These are phyloP conservation scores for Penaeus monodon DNA, from an alignment of 2,888 invertebrate species.

Conservation along the genomic window DNA sequence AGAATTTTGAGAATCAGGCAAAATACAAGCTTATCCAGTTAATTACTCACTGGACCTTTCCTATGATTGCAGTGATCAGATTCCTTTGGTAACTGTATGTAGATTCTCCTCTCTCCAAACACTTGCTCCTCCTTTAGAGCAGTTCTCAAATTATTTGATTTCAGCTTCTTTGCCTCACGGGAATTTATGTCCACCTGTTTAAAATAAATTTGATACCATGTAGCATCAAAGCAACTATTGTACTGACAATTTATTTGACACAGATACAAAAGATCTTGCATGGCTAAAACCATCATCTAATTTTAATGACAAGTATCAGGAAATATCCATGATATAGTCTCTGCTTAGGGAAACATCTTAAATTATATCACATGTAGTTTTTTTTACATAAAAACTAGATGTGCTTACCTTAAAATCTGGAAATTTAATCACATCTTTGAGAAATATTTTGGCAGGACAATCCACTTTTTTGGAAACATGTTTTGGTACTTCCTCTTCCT, in stretches of 20 bases:
- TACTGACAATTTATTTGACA: too few species aligned
- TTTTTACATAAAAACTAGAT: too few species aligned
- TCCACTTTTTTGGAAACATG: conserved; percentile 29
- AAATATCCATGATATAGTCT: too few species aligned
- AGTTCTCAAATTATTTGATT: conserved; percentile 12
- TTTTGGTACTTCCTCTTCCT: background rate
- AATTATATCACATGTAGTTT: too few species aligned
- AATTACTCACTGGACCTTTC: background rate
- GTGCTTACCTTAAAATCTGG: conserved; percentile 33
- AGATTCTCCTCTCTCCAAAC: conserved; percentile 22
- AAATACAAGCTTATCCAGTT: background rate
- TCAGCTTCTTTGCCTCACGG: conserved; percentile 9
- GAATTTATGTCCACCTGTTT: conserved; percentile 19
- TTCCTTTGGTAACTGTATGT: conserved; percentile 29
- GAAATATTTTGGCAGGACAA: conserved; percentile 32
- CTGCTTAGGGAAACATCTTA: too few species aligned
- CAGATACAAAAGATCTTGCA: too few species aligned
- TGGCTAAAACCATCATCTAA: too few species aligned
- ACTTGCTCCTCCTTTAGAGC: conserved; percentile 12
- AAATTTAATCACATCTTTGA: conserved; percentile 39
- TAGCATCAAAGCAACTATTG: too few species aligned
- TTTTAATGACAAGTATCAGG: too few species aligned
- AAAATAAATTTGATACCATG: background rate
- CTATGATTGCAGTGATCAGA: conserved; percentile 14
- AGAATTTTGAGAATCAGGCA: too few species aligned